Evolutionary conservation across 2,888 invertebrate genomes (phyloP).

Genomic region (Clivina fossor): DNA sequence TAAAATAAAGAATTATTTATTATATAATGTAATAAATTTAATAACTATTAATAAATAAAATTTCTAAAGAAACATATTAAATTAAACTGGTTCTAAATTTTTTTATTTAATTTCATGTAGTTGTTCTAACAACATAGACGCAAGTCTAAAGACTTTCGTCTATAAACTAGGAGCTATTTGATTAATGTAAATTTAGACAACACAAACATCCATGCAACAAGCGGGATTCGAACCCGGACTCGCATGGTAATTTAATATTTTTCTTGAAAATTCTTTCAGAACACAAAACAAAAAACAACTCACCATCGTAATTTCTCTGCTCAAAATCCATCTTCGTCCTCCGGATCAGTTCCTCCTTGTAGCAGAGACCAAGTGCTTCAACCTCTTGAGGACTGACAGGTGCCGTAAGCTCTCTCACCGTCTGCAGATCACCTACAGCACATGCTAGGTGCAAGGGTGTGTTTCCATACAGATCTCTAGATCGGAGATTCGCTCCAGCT

Average conservation of each 20-base stretch:
- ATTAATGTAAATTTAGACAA: too few relatives aligned
- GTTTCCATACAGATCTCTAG: constrained; percentile 76
- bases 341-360: constrained; percentile 46
- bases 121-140: too few relatives aligned
- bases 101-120: too few relatives aligned
- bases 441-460: constrained; percentile 87
- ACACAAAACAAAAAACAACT: constrained; percentile 49
- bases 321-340: constrained; percentile 64
- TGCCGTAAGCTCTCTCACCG: constrained; percentile 72
- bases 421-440: constrained; percentile 66
- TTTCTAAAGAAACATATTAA: too few relatives aligned
- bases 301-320: constrained; percentile 84
- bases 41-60: too few relatives aligned
- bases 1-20: too few relatives aligned
- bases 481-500: constrained; percentile 70
- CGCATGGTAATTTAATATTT: not conserved
- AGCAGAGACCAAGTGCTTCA: constrained; percentile 44
- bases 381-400: constrained; percentile 61
- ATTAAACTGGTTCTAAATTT: too few relatives aligned
- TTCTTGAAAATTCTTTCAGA: not conserved
- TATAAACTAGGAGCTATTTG: not conserved
- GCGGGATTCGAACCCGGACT: too few relatives aligned
- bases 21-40: too few relatives aligned
- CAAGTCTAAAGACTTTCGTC: too few relatives aligned
- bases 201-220: too few relatives aligned